Percentiles rank a stretch among this genome's conserved stretches.
Conservation (phyloP, 2,888 invertebrate species). For the Scaeva pyrastri region DNA sequence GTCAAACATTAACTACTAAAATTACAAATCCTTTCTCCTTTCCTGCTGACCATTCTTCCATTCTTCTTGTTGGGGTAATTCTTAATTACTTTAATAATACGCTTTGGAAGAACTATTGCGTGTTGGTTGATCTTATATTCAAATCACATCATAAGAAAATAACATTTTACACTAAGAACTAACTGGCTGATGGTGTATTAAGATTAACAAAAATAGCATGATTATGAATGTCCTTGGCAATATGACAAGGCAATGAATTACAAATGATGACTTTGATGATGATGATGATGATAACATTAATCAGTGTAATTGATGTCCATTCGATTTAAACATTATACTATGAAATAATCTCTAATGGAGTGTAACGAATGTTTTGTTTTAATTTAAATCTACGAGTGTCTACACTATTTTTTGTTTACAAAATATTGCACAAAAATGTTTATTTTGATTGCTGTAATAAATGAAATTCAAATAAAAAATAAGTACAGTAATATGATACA, state of each 20-base stretch:
- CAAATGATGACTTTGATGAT: neutral
- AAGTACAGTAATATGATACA: slow-evolving; percentile 35
- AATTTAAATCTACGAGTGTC: neutral
- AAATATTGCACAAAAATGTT: slow-evolving; percentile 15
- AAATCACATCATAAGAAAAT: slow-evolving; percentile 36
- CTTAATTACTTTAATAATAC: neutral
- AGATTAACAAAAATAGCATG: neutral
- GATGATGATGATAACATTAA: slow-evolving; percentile 39
- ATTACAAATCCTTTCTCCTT: neutral
- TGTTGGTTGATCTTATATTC: slow-evolving; percentile 30
- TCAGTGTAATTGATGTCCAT: slow-evolving; percentile 38
- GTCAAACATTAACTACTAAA: no score
- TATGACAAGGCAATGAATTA: neutral
- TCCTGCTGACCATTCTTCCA: neutral
- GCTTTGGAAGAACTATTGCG: slow-evolving; percentile 9
- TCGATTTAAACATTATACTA: neutral
- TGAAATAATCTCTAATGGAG: slow-evolving; percentile 25
- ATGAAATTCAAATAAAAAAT: no score
- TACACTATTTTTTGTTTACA: neutral
- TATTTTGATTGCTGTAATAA: slow-evolving; percentile 26
- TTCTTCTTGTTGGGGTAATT: neutral
- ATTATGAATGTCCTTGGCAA: slow-evolving; percentile 19
- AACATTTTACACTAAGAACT: slow-evolving; percentile 6
- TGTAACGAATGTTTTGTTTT: slow-evolving; percentile 23
- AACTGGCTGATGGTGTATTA: neutral